Percentiles rank a stretch among this genome's conserved stretches.
phyloP scores from a whole-genome alignment of 2,888 invertebrate species.

The Hylaea fasciaria region DNA sequence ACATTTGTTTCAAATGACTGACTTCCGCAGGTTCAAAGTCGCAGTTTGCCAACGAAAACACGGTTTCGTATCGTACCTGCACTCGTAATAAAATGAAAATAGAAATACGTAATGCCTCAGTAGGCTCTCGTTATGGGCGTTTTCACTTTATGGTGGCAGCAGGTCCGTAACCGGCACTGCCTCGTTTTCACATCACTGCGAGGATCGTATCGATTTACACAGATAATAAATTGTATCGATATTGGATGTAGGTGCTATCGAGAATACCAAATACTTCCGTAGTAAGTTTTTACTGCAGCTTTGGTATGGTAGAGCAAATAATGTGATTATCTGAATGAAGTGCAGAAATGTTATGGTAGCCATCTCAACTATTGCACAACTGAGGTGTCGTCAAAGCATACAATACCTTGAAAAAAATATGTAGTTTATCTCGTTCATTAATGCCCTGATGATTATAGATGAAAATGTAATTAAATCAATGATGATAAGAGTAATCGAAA shows the following conservation, averaged over 20 bases:
- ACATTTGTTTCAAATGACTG: conserved; percentile 5
- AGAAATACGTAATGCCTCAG: conserved; percentile 53
- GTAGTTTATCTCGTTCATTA: neutral
- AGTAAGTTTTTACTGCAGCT: conserved; percentile 22
- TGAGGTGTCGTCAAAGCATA: neutral
- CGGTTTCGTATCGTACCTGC: conserved; percentile 37
- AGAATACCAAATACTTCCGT: conserved; percentile 35
- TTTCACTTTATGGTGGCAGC: conserved; percentile 55
- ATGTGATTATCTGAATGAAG: conserved; percentile 6
- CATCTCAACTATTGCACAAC: no score
- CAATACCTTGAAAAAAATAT: neutral
- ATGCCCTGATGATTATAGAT: neutral
- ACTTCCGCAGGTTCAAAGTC: conserved; percentile 22
- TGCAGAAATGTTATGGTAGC: neutral
- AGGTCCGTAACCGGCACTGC: conserved; percentile 50
- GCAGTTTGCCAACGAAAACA: conserved; percentile 26
- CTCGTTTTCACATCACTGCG: conserved; percentile 54
- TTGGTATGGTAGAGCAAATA: neutral
- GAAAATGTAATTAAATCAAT: conserved; percentile 11
- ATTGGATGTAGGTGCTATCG: conserved; percentile 36
- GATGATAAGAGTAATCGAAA: conserved; percentile 10
- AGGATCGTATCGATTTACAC: conserved; percentile 43
- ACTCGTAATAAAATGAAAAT: conserved; percentile 53
- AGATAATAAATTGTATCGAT: conserved; percentile 46
- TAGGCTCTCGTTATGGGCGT: conserved; percentile 49